These are phyloP conservation scores for Trichonephila clavata DNA, from an alignment of 1,140 invertebrate species.

Conservation along the genomic window DNA sequence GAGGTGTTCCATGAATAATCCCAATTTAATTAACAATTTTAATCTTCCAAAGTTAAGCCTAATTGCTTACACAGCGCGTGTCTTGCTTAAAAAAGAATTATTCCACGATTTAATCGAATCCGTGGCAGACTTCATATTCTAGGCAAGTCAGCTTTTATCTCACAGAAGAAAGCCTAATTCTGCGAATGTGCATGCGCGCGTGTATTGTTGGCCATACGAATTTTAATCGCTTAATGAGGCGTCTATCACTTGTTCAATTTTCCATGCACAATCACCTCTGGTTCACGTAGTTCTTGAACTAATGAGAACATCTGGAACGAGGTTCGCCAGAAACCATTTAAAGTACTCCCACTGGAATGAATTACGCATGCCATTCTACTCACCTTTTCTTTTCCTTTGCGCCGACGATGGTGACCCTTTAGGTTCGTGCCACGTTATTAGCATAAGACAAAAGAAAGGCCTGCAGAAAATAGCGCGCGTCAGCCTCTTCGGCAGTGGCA, in stretches of 20 bases:
- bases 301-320: constrained; percentile 25
- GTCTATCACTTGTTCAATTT: not conserved
- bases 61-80: not conserved
- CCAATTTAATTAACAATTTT: not conserved
- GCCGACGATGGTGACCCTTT: not conserved
- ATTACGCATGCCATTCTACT: constrained; percentile 9
- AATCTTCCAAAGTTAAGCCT: not conserved
- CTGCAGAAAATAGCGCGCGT: constrained; percentile 41
- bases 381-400: constrained; percentile 4
- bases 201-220: not conserved
- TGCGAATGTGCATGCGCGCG: not conserved
- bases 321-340: not conserved
- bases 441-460: constrained; percentile 45
- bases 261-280: not conserved
- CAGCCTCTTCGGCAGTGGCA: not conserved
- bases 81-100: not conserved
- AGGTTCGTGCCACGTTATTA: not conserved
- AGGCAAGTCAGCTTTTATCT: not conserved
- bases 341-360: constrained; percentile 27
- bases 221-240: not conserved
- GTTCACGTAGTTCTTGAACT: not conserved
- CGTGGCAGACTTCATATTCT: not conserved
- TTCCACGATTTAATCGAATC: not conserved
- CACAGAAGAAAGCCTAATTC: too few relatives aligned
- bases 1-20: not conserved